A percentile compares a stretch with the other conserved stretches of the same genome.
Conservation (phyloP, 2,888 invertebrate genomes). For the Lycia hirtaria region DNA sequence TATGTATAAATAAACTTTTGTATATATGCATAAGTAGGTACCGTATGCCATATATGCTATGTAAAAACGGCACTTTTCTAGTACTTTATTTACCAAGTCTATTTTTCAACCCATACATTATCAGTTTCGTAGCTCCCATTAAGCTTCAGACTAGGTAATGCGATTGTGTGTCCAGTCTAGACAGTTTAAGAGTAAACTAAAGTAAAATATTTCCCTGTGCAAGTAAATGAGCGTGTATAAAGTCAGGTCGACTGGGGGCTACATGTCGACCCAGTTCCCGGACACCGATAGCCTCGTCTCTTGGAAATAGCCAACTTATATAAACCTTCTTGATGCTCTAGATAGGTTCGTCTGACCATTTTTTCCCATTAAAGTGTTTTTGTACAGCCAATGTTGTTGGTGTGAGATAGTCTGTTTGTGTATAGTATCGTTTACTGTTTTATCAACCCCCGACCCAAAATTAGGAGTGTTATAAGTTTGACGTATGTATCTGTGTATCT, state of each 20-base stretch:
- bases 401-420: slow-evolving; percentile 15
- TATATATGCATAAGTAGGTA: too few relatives aligned
- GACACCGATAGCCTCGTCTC: slow-evolving; percentile 64
- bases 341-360: slow-evolving; percentile 12
- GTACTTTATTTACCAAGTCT: too few relatives aligned
- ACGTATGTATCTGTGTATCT: too few relatives aligned
- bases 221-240: slow-evolving; percentile 24
- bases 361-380: slow-evolving; percentile 6
- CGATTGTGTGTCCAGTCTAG: slow-evolving; percentile 3
- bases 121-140: neutral
- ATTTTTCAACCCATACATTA: neutral
- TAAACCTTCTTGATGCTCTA: slow-evolving; percentile 51
- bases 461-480: too few relatives aligned
- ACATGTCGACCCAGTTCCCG: slow-evolving; percentile 63
- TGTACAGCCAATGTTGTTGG: slow-evolving; percentile 1
- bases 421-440: too few relatives aligned
- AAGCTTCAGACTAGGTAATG: neutral
- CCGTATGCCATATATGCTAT: too few relatives aligned
- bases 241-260: slow-evolving; percentile 48
- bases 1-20: too few relatives aligned
- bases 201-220: slow-evolving; percentile 21
- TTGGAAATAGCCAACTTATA: slow-evolving; percentile 62
- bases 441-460: too few relatives aligned
- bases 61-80: too few relatives aligned
- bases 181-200: slow-evolving; percentile 3